Evolutionary conservation across 2,888 invertebrate genomes (phyloP).

Genomic region (Andricus quercusramuli): DNA sequence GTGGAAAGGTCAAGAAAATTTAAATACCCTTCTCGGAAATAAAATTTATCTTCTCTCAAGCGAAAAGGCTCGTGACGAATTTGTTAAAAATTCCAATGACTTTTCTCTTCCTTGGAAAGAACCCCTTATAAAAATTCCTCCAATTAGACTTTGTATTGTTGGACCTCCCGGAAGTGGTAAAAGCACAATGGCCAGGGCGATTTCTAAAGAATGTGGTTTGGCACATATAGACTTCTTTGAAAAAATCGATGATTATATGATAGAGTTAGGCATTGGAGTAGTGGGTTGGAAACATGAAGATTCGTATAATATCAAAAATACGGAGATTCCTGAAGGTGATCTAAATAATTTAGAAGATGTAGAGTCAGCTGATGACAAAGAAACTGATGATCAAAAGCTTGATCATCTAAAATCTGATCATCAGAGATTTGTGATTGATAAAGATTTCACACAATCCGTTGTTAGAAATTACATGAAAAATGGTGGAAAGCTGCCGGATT

Average conservation of each 20-base stretch:
- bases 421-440: constrained; percentile 43
- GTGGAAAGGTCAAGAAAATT: constrained; percentile 83
- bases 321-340: background rate
- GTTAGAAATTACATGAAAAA: constrained; percentile 80
- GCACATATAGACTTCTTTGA: constrained; percentile 79
- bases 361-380: constrained; percentile 8
- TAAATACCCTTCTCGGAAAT: constrained; percentile 80
- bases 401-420: constrained; percentile 53
- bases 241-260: constrained; percentile 61
- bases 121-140: constrained; percentile 78
- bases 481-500: constrained; percentile 79
- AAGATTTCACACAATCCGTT: constrained; percentile 63
- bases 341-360: constrained; percentile 37
- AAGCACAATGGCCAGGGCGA: constrained; percentile 78
- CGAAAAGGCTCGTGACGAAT: constrained; percentile 79
- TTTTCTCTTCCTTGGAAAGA: constrained; percentile 78
- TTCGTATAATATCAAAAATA: background rate
- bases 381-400: constrained; percentile 41
- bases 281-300: constrained; percentile 21
- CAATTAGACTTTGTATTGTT: constrained; percentile 81
- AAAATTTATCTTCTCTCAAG: constrained; percentile 81
- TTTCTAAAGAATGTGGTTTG: constrained; percentile 82
- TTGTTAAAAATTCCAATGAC: constrained; percentile 79
- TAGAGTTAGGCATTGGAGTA: constrained; percentile 47
- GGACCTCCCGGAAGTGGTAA: constrained; percentile 82